Evolutionary conservation across 2,888 invertebrate genomes (phyloP), one percentile per base, ranked within the genome.

Genomic region (Leptopilina syphax): DNA sequence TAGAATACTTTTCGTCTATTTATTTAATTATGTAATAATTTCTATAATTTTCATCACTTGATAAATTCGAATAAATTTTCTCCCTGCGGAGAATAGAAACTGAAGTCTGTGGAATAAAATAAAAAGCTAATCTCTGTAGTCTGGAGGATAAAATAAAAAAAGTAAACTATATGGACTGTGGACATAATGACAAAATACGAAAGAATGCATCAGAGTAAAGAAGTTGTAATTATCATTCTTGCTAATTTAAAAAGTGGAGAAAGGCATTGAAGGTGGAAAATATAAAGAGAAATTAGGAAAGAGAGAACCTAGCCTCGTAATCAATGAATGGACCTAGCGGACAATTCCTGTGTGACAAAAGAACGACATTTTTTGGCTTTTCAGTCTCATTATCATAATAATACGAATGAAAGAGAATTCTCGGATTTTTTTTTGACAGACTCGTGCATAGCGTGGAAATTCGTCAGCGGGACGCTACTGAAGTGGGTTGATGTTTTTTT

Each of bases 311-410:
- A 86, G 82, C 81, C 85, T 84, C 85, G 88, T 88, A 90, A 90
- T 90, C 90, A 89, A 90, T 90, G 90, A 90, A 90, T 89, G 89
- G 90, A 88, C 89, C 86, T 85, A 89, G 87, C 90, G 89, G 89
- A 90, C 89, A 90, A 90, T 87, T 87, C 88, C 87, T 88, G 87
- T 86, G 88, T 88, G 88, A 90, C 90, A 90, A 90, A 90, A 90
- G 90, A 85, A 87, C 86, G 87, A 87, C 87, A 88, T 88, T 89
- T 89, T 89, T 89, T 86, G 88, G 87, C 90, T 88, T 89, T 87
- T 89, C 91, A 91, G 90, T 90, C 89, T 91, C 91, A 91, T 91
- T 91, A 91, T 89, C 89, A 89, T 90, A 90, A 90, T 90, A 90
- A 90, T 90, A 89, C 90, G 89, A 90, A 89, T 90, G 88, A 90